phyloP scores from a whole-genome alignment of 2,797 vertebrate genomes.

The Ctenopoma kingsleyae region DNA sequence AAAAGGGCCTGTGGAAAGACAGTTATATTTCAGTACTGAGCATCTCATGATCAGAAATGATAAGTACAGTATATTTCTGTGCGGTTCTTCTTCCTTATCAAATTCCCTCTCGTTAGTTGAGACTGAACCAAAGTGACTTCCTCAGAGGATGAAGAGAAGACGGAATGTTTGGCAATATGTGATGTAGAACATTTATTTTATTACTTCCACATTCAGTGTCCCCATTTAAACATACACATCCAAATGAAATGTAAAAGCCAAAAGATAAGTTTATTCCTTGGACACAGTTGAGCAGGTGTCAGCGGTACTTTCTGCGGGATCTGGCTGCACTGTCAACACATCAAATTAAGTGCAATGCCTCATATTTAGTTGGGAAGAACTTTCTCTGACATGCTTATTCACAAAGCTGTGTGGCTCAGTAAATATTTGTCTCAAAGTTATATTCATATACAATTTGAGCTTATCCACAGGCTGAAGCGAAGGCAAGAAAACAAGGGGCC shows the following conservation, averaged over 20 bases:
- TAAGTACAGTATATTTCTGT: constrained; percentile 5
- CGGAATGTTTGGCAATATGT: constrained; percentile 46
- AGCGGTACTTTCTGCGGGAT: constrained; percentile 34
- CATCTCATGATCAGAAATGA: constrained; percentile 23
- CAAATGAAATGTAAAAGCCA: constrained; percentile 39
- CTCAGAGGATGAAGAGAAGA: constrained; percentile 36
- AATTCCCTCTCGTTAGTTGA: constrained; percentile 64
- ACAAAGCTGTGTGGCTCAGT: constrained; percentile 15
- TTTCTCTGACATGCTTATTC: constrained; percentile 26
- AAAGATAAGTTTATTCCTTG: constrained; percentile 46
- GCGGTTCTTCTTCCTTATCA: constrained; percentile 37
- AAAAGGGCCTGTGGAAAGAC: constrained; percentile 3
- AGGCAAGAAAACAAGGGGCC: constrained; percentile 11
- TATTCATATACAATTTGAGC: constrained; percentile 17
- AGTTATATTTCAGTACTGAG: constrained; percentile 1
- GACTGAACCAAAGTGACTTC: constrained; percentile 47
- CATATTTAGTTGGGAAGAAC: constrained; percentile 37
- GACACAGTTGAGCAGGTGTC: constrained; percentile 39
- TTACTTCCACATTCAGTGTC: constrained; percentile 36
- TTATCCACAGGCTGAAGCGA: constrained; percentile 2
- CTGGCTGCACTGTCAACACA: constrained; percentile 48
- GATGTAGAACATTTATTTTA: constrained; percentile 61
- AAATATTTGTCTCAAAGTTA: constrained; percentile 48
- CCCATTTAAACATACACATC: constrained; percentile 51
- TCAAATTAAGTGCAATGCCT: constrained; percentile 63